Evolutionary conservation across 2,113 vertebrate species (phyloP), one percentile per base, ranked within the genome.

Genomic region (Solenodon paradoxus): DNA sequence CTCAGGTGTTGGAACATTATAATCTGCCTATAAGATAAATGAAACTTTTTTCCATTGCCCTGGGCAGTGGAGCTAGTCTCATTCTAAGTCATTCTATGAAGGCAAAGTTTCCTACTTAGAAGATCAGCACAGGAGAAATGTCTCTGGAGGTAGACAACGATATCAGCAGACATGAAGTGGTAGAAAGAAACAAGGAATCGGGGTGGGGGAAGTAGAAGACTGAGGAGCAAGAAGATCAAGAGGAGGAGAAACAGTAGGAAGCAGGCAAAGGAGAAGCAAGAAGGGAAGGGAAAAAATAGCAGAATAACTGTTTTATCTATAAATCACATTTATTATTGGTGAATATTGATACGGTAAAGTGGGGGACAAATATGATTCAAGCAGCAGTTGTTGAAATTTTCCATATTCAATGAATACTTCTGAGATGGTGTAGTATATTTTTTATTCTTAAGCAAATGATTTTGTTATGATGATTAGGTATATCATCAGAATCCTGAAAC

Each of bases 401-500:
- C 24, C 30, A 45, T 17, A 92, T 95, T 85, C 78, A 32, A 77
- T 72, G 19, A 71, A 51, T 38, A 74, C 77, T 85, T 72, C 32
- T 91, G 83, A 97, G 78, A 16, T 66, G 55, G 2, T n/a, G 4
- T 55, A 74, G 28, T 92, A 75, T 69, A 63, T 9, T 81, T 78
- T 83, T 93, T 61, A 59, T 51, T 85, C 12, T 80, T 92, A 64
- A 5, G 13, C 38, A 81, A 47, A 32, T 81, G 55, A 80, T 71
- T 95, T 90, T 38, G 45, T 87, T 40, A 51, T 89, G 17, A n/a
- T 86, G 38, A 83, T 95, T 92, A 93, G 20, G 61, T 71, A 15
- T 22, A 53, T 92, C 64, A 81, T 96, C 38, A 88, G 28, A 77
- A 81, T 81, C 57, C 59, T 92, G 15, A n/a, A 64, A 69, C 10